These are phyloP conservation scores for Cabera pusaria DNA, from an alignment of 2,888 invertebrate genomes.

Conservation along the genomic window DNA sequence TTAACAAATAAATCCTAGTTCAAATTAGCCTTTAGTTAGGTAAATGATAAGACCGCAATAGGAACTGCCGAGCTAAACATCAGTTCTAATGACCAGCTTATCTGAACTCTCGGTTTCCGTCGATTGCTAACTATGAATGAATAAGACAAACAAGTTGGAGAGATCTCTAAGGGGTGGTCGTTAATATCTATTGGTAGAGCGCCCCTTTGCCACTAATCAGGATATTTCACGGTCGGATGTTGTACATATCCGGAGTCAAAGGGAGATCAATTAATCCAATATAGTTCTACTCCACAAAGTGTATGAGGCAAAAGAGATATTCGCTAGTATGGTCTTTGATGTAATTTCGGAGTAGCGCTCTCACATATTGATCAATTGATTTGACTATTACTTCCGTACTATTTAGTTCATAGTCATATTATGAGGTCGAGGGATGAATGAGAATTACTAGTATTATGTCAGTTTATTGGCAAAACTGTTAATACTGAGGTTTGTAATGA, in stretches of 20 bases:
- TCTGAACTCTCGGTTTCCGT: conserved; percentile 23
- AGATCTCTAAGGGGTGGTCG: conserved; percentile 36
- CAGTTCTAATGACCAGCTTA: conserved; percentile 30
- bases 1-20: not conserved
- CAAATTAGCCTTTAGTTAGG: conserved; percentile 34
- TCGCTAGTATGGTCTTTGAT: conserved; percentile 9
- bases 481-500: too few species aligned
- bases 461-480: too few species aligned
- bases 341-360: conserved; percentile 4
- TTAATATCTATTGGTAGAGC: conserved; percentile 32
- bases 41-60: conserved; percentile 43
- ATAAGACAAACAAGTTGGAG: conserved; percentile 35
- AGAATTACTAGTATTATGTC: too few species aligned
- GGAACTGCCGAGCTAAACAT: conserved; percentile 43
- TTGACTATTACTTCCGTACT: too few species aligned
- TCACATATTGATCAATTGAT: too few species aligned
- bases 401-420: too few species aligned
- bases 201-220: conserved; percentile 47
- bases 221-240: conserved; percentile 48
- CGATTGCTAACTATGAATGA: conserved; percentile 13
- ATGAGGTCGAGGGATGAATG: too few species aligned
- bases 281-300: conserved; percentile 3
- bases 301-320: conserved; percentile 2
- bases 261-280: conserved; percentile 45
- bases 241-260: conserved; percentile 35